phyloP scores from a whole-genome alignment of 2,797 vertebrate species.

The Phataginus tricuspis region DNA sequence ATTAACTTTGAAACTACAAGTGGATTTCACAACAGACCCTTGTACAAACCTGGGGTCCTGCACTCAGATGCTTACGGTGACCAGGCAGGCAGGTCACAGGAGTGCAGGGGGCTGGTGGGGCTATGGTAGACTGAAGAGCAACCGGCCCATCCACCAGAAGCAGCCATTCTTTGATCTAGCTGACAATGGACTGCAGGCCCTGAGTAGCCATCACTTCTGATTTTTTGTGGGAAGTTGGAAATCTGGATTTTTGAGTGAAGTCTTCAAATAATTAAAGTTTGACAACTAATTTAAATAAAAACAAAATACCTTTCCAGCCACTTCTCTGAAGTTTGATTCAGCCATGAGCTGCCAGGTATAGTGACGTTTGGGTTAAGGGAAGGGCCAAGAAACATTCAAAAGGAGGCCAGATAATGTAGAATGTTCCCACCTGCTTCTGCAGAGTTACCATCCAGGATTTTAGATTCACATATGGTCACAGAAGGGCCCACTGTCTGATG shows the following conservation, averaged over 20 bases:
- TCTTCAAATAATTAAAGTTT: not conserved
- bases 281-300: not conserved
- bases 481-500: not conserved
- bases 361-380: not conserved
- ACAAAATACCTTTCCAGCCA: not conserved
- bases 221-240: not conserved
- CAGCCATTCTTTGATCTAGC: not conserved
- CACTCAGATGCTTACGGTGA: not conserved
- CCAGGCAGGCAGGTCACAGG: not conserved
- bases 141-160: not conserved
- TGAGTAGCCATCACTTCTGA: not conserved
- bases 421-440: not conserved
- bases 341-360: not conserved
- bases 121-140: not conserved
- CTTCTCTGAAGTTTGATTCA: not conserved
- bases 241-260: not conserved
- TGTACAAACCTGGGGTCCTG: not conserved
- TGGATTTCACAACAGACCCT: not conserved
- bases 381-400: not conserved
- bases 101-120: not conserved
- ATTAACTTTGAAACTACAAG: not conserved
- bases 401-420: not conserved
- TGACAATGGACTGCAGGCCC: not conserved
- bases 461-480: not conserved
- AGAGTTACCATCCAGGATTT: not conserved